phyloP scores from a whole-genome alignment of 2,888 invertebrate genomes.

The Pristionchus entomophagus region DNA sequence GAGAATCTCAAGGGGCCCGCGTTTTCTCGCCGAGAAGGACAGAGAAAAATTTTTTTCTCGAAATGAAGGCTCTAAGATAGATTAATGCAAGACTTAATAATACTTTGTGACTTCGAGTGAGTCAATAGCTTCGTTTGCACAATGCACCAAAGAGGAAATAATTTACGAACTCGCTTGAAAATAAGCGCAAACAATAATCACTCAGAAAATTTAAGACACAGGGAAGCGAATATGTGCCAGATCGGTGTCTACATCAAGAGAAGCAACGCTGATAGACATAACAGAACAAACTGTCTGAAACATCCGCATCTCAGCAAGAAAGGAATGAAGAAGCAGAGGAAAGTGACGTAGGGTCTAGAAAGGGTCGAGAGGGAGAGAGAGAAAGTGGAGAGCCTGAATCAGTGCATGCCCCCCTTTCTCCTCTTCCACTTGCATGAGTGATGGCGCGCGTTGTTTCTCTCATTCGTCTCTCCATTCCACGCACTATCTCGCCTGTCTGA shows the following conservation, averaged over 20 bases:
- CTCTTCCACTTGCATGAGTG: neutral
- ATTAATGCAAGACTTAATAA: neutral
- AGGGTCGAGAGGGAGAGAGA: constrained; percentile 12
- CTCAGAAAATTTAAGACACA: too few species aligned
- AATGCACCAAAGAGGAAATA: neutral
- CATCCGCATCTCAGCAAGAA: too few species aligned
- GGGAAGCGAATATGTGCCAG: too few species aligned
- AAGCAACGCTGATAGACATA: too few species aligned
- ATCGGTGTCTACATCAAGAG: too few species aligned
- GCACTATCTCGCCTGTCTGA: neutral
- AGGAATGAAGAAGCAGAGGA: neutral
- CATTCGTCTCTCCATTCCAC: neutral
- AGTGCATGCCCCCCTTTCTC: neutral
- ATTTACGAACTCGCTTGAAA: neutral
- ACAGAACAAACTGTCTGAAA: too few species aligned
- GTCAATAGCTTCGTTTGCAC: neutral
- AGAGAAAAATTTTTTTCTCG: neutral
- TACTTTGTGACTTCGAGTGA: neutral
- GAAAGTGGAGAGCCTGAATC: neutral
- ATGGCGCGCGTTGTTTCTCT: constrained; percentile 5
- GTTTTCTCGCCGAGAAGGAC: too few species aligned
- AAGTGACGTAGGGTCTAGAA: neutral
- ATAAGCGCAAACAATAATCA: too few species aligned
- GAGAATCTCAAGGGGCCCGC: too few species aligned
- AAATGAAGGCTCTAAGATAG: neutral